Evolutionary conservation across 2,113 vertebrate species (phyloP), one percentile per base, ranked within the genome.

Genomic region (Coptodon rendalli): DNA sequence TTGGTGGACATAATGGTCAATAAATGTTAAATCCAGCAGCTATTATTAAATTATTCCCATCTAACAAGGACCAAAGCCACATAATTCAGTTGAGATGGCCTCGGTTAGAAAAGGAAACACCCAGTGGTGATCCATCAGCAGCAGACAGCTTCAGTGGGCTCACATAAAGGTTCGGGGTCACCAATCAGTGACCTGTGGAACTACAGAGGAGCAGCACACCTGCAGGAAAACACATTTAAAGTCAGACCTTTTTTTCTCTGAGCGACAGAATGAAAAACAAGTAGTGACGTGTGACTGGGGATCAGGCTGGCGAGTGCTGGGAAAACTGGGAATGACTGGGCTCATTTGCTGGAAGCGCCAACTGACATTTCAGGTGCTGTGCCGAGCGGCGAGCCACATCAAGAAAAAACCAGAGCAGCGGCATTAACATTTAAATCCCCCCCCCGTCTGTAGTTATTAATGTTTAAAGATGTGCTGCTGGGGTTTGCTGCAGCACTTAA

Each of bases 91-190:
- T 17, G 48, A 84, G 29, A 48, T 40, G 76, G 56, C 61, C 31
- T 34, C n/a, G 1, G 43, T 83, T 89, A 59, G 73, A 38, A 29
- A 36, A 81, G 34, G 36, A 82, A 57, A 36, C 22, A 9, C 84
- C 48, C 82, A 34, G 85, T 2, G 78, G 89, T 89, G 88, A 94
- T 92, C 84, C 88, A 93, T 94, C 93, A 93, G 40, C 3, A 71
- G 80, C 17, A 40, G 93, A 91, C 87, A 83, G 85, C 61, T 86
- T 81, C 82, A 83, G 52, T 54, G 87, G 91, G 89, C 24, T 53
- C 61, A 80, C 48, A 73, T 61, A 89, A 61, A 80, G 85, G 73
- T 16, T 86, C 31, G 22, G 89, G 80, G 91, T 87, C 90, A 87
- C 84, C 56, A 68, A 76, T 88, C 85, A 85, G 52, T 87, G 84